Conservation (phyloP, 1,140 invertebrate species). For the Tenebrio molitor region DNA sequence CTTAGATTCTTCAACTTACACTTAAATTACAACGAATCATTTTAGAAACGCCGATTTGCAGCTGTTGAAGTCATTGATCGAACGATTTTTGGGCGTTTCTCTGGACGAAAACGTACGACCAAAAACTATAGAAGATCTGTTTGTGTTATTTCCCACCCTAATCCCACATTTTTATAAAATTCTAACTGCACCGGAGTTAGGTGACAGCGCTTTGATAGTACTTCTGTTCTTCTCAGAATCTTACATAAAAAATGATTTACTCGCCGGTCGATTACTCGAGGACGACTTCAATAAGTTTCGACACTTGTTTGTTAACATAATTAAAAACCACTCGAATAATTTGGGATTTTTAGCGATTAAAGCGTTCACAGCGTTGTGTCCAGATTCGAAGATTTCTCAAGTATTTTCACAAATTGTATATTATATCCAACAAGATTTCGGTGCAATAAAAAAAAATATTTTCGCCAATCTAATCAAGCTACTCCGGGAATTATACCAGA, state of each 20-base stretch:
- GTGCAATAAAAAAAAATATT: conserved; percentile 42
- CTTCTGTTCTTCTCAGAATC: conserved; percentile 56
- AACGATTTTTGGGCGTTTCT: conserved; percentile 52
- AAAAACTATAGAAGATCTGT: conserved; percentile 53
- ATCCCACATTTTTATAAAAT: conserved; percentile 44
- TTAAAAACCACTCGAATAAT: conserved; percentile 48
- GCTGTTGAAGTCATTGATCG: conserved; percentile 53
- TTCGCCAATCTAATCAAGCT: conserved; percentile 48
- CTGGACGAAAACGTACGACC: conserved; percentile 46
- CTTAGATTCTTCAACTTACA: neutral
- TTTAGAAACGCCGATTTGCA: conserved; percentile 56
- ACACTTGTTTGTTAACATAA: conserved; percentile 49
- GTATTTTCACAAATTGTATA: conserved; percentile 42
- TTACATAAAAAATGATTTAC: conserved; percentile 42
- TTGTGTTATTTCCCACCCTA: conserved; percentile 50
- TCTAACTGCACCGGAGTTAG: conserved; percentile 25
- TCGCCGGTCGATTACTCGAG: neutral
- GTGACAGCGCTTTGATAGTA: conserved; percentile 49
- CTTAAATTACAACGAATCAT: conserved; percentile 5
- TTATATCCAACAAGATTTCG: conserved; percentile 47
- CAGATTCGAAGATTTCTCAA: conserved; percentile 38
- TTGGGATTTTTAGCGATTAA: conserved; percentile 53
- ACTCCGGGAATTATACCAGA: conserved; percentile 52
- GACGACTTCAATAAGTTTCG: conserved; percentile 45
- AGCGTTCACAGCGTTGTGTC: conserved; percentile 49